Conservation (phyloP, 2,888 invertebrate species). For the Cosmopolites sordidus region DNA sequence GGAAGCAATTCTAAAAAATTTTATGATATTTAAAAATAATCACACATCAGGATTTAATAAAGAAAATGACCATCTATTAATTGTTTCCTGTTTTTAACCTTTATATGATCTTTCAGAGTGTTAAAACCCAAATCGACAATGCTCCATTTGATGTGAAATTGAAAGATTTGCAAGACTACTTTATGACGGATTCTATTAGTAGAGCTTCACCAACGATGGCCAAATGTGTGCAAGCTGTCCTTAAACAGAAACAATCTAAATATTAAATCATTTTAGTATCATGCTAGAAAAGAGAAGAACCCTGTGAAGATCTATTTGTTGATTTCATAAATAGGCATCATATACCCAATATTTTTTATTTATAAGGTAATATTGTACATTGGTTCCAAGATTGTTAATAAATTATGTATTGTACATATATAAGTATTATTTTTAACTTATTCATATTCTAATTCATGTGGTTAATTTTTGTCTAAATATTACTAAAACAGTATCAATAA, state of each 20-base stretch:
- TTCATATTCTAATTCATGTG: no score
- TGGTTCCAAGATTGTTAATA: neutral
- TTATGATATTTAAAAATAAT: no score
- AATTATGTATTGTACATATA: neutral
- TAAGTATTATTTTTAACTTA: no score
- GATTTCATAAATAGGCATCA: neutral
- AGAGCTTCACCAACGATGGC: slow-evolving; percentile 98
- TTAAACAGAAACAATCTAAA: slow-evolving; percentile 61
- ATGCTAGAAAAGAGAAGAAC: neutral
- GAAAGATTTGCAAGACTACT: slow-evolving; percentile 77
- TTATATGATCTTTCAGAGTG: slow-evolving; percentile 38
- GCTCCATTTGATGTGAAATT: slow-evolving; percentile 66
- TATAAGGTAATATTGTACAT: neutral
- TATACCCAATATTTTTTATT: neutral
- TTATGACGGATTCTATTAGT: slow-evolving; percentile 95
- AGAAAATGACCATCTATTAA: no score
- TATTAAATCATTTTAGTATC: slow-evolving; percentile 27
- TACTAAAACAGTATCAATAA: no score
- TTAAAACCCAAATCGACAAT: slow-evolving; percentile 39
- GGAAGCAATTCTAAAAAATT: no score
- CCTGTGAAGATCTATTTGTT: no score
- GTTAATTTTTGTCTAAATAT: no score
- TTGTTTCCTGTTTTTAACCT: slow-evolving; percentile 2
- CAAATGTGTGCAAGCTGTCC: slow-evolving; percentile 89
- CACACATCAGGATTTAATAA: no score